Conservation (phyloP, 2,888 invertebrate genomes). For the Lochmaea crataegi region DNA sequence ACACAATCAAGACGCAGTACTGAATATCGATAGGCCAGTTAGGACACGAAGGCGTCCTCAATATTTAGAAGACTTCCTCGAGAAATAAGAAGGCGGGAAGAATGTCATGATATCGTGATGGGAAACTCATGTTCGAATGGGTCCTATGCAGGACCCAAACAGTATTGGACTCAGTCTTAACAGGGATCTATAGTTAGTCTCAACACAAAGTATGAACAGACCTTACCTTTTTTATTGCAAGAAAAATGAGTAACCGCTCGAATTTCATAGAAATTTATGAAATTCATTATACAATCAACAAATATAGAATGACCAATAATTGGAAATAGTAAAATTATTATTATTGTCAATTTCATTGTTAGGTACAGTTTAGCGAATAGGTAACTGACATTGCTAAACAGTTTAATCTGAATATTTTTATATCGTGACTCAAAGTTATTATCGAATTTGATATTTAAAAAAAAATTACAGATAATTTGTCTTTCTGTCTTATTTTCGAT, state of each 20-base stretch:
- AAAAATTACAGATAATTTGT: slow-evolving; percentile 1
- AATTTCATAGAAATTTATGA: slow-evolving; percentile 26
- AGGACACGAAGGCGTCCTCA: no score
- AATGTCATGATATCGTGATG: no score
- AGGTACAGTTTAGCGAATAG: background rate
- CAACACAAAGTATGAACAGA: background rate
- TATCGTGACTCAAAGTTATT: background rate
- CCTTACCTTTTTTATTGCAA: slow-evolving; percentile 33
- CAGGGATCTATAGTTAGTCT: no score
- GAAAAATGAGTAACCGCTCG: slow-evolving; percentile 22
- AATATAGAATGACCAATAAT: background rate
- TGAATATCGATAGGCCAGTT: no score
- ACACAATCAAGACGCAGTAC: no score
- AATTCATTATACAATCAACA: slow-evolving; percentile 29
- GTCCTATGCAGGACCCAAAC: no score
- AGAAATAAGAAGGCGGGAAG: no score
- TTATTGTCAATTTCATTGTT: background rate
- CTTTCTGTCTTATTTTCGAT: background rate
- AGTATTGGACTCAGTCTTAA: no score
- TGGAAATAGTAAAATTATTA: background rate
- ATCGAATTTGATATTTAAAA: background rate
- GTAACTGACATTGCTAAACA: background rate
- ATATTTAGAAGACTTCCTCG: no score
- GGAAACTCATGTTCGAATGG: no score
- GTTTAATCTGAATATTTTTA: background rate